Evolutionary conservation across 2,888 invertebrate species (phyloP).

Genomic region (Holacanthella duospinosa): DNA sequence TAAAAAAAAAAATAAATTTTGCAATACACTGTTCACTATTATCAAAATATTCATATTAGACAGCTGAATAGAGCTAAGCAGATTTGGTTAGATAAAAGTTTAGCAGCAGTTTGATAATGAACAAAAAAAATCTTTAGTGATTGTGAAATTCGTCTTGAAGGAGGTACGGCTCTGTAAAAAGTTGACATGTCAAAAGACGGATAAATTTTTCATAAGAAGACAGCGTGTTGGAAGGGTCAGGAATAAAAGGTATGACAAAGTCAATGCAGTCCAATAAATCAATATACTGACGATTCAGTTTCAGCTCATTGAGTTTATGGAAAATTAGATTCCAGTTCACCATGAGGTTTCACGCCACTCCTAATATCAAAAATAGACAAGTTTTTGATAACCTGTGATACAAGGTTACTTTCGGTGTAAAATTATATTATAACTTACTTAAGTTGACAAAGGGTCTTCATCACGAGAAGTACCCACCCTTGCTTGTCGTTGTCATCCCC

Average conservation of each 20-base stretch:
- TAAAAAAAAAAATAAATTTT: too few relatives aligned
- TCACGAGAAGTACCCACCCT: slow-evolving; percentile 52
- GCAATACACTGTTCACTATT: neutral
- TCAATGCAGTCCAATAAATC: slow-evolving; percentile 44
- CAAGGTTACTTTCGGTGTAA: too few relatives aligned
- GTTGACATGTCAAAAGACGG: slow-evolving; percentile 25
- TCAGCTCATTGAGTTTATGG: slow-evolving; percentile 42
- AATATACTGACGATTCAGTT: slow-evolving; percentile 43
- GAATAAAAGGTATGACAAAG: slow-evolving; percentile 40
- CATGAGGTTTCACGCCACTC: slow-evolving; percentile 25
- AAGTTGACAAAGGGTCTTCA: slow-evolving; percentile 18
- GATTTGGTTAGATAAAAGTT: neutral
- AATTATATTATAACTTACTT: too few relatives aligned
- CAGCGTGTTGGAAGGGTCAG: slow-evolving; percentile 31
- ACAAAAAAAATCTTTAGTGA: too few relatives aligned
- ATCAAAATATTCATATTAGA: neutral
- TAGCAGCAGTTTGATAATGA: too few relatives aligned
- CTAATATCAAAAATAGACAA: too few relatives aligned
- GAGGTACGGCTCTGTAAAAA: slow-evolving; percentile 32
- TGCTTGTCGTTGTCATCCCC: slow-evolving; percentile 46
- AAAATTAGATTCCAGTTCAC: slow-evolving; percentile 39
- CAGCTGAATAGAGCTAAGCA: neutral
- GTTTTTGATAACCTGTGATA: too few relatives aligned
- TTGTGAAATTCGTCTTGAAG: neutral
- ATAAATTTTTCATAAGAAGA: slow-evolving; percentile 29